A percentile compares a stretch with the other conserved stretches of the same genome.
phyloP scores from a whole-genome alignment of 2,797 vertebrate species.

The Etheostoma nigrum region DNA sequence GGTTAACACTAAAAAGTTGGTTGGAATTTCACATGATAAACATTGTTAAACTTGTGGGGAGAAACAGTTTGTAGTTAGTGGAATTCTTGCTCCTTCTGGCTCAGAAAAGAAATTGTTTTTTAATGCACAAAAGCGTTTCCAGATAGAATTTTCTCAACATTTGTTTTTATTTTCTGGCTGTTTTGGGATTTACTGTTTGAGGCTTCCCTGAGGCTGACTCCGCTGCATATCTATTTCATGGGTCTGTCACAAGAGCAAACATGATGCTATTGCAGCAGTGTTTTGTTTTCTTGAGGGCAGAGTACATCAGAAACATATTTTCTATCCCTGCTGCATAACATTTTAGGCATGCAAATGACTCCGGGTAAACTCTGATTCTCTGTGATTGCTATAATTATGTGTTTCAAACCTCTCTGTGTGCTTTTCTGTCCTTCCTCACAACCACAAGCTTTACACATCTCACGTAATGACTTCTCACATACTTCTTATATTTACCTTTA shows the following conservation, averaged over 20 bases:
- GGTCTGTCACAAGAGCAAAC: slow-evolving; percentile 52
- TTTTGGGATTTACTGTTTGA: slow-evolving; percentile 38
- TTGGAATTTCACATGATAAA: background rate
- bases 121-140: slow-evolving; percentile 18
- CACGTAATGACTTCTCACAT: slow-evolving; percentile 21
- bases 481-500: background rate
- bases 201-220: slow-evolving; percentile 19
- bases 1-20: background rate
- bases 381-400: slow-evolving; percentile 55
- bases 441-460: slow-evolving; percentile 40
- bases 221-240: slow-evolving; percentile 33
- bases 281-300: slow-evolving; percentile 53
- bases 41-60: background rate
- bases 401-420: slow-evolving; percentile 46
- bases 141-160: slow-evolving; percentile 29
- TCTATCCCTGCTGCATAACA: slow-evolving; percentile 49
- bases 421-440: slow-evolving; percentile 44
- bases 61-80: background rate
- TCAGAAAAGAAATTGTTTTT: background rate
- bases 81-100: slow-evolving; percentile 1
- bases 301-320: slow-evolving; percentile 49
- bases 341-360: slow-evolving; percentile 52
- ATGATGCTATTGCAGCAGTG: slow-evolving; percentile 34
- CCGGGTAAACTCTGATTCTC: slow-evolving; percentile 26
- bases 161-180: slow-evolving; percentile 44